A percentile compares a stretch with the other conserved stretches of the same genome.
Evolutionary conservation across 2,113 vertebrate species (phyloP).

Genomic region (Glaucomys volans): DNA sequence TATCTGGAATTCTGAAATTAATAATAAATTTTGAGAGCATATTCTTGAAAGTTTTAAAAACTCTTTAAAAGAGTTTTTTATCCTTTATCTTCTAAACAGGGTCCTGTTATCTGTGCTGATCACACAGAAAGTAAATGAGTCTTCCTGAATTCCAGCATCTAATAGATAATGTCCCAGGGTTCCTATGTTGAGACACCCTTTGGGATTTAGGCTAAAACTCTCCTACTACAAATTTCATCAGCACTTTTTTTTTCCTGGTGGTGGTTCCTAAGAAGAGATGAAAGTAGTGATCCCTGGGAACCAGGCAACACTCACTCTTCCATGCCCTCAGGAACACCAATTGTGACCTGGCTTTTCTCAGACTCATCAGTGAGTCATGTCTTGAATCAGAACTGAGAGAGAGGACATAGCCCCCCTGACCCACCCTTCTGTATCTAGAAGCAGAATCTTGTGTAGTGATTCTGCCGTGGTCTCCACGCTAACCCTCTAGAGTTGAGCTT

Average conservation of each 20-base stretch:
- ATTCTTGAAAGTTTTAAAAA: slow-evolving; percentile 6
- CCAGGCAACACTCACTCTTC: not conserved
- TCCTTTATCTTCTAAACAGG: not conserved
- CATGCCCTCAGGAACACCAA: not conserved
- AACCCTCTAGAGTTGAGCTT: not conserved
- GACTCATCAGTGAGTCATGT: not conserved
- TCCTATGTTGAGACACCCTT: not conserved
- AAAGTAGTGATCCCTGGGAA: not conserved
- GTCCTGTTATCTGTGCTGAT: not conserved
- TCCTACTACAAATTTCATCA: not conserved
- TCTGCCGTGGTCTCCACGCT: not conserved
- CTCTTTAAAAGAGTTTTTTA: not conserved
- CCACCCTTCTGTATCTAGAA: not conserved
- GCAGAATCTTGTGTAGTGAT: not conserved
- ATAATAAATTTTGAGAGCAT: not conserved
- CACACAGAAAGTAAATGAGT: not conserved
- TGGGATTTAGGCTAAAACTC: not conserved
- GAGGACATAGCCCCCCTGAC: not conserved
- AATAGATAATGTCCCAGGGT: not conserved
- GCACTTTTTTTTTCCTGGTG: not conserved
- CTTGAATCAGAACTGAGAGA: not conserved
- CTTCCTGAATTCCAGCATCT: not conserved
- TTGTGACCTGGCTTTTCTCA: not conserved
- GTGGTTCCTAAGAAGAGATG: not conserved
- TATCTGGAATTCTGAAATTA: not conserved